phyloP scores from a whole-genome alignment of 2,797 vertebrate genomes.

The Pangasius macronema region DNA sequence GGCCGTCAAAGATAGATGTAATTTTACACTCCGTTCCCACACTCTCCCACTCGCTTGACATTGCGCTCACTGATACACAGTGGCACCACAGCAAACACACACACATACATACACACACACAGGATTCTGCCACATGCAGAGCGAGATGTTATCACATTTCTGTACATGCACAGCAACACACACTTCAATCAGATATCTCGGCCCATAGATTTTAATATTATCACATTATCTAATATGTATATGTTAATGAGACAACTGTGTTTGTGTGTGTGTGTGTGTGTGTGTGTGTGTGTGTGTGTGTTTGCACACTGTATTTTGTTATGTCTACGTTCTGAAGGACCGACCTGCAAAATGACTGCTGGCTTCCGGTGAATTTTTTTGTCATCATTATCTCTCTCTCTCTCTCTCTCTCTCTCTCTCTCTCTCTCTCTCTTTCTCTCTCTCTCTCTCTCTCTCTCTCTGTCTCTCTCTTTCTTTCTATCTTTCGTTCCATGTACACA shows the following conservation, averaged over 20 bases:
- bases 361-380: conserved; percentile 56
- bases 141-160: background rate
- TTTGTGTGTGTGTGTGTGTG: conserved; percentile 18
- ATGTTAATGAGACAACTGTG: background rate
- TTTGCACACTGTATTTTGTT: conserved; percentile 26
- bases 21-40: conserved; percentile 58
- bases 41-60: conserved; percentile 53
- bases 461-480: no score
- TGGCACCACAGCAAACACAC: conserved; percentile 26
- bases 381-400: background rate
- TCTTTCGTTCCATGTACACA: no score
- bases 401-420: background rate
- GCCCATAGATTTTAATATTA: background rate
- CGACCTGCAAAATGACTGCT: conserved; percentile 25
- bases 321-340: conserved; percentile 33
- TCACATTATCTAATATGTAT: background rate
- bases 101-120: conserved; percentile 24
- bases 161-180: conserved; percentile 21
- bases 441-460: background rate
- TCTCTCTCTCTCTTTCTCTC: no score
- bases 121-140: conserved; percentile 5
- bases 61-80: conserved; percentile 28
- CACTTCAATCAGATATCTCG: conserved; percentile 3
- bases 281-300: conserved; percentile 11
- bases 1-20: conserved; percentile 51